Evolutionary conservation across 1,140 invertebrate genomes (phyloP), one percentile per base, ranked within the genome.

Genomic region (Drosophila oshimai): DNA sequence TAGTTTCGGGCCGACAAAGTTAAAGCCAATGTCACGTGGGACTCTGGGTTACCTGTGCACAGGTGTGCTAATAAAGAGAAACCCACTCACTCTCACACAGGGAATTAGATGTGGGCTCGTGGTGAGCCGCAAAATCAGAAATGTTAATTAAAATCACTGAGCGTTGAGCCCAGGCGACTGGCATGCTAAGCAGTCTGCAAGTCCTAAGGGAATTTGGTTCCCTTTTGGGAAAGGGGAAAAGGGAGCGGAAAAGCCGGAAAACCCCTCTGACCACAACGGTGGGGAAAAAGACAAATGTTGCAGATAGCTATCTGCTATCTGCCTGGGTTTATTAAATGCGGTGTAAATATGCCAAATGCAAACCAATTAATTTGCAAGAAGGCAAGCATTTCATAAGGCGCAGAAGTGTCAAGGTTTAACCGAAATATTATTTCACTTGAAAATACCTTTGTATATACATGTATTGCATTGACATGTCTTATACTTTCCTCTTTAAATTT

Each of bases 71-170:
- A 84, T 84, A 86, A 84, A 55, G 28, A 47, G 33, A 17, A 34
- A 26, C 46, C 41, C 28, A 42, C 45, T 29, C 17, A 54, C 36
- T 36, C 49, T 4, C 1, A 46, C 9, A 6, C 39, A 51, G 12
- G 24, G 3, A 64, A 24, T 39, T 17, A 20, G 28, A 44, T 44
- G 24, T 10, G 39, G 37, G 41, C 24, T 37, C 22, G 6, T 13
- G 70, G 55, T 69, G 45, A 69, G 67, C 80, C 80, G 57, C 80
- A 86, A 86, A 86, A 86, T 86, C 80, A 86, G 80, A 86, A 86
- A 86, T 86, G 80, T 86, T 86, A 86, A 86, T 86, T 86, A 86
- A 86, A 86, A 86, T 86, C 80, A 86, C 75, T 60, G 73, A 76
- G 72, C 62, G 68, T 41, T 68, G 71, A 75, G 77, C 62, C 53